Evolutionary conservation across 2,113 vertebrate species (phyloP), one percentile per base, ranked within the genome.

Genomic region (Bucco capensis): DNA sequence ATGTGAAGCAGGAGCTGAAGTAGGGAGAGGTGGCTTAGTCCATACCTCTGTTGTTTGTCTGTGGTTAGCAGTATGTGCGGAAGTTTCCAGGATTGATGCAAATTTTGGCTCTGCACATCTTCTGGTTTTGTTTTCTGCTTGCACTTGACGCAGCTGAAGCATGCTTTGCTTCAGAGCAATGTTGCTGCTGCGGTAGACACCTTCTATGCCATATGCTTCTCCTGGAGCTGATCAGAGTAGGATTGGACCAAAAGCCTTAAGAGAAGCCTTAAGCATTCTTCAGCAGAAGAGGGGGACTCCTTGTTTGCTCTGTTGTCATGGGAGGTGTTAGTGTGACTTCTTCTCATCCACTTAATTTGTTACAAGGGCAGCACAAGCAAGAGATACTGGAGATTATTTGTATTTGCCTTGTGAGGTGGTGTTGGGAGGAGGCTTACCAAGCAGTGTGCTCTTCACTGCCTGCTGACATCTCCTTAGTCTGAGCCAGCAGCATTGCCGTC

Each of bases 401-500:
- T 19, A 3, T 75, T 53, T 0, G 0, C 49, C 22, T 51, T 31
- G 31, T 61, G 66, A 79, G 46, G 33, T 24, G 47, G 31, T 56
- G 21, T 40, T 1, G 3, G 58, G 51, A 86, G 60, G 42, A 61
- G 53, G 12, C 31, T 88, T 18, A 4, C 57, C 18, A 71, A 70
- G 75, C 82, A 58, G 40, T 2, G 3, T 53, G 88, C 33, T 66
- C 67, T 65, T 70, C n/a, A 19, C 21, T 1, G 7, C 50, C 85
- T 56, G 38, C 54, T 4, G 3, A 35, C 75, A 38, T 14, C 47
- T 83, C 86, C 40, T 64, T 60, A 11, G 69, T 58, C 30, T 0
- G 11, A 10, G 47, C 42, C 0, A 0, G 15, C 1, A 3, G 35
- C 3, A 5, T 28, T 62, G 33, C 28, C 1, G 2, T 74, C 28